Base-by-base conservation (phyloP, 2,113 vertebrate genomes). In the Syngnathus typhle region DNA sequence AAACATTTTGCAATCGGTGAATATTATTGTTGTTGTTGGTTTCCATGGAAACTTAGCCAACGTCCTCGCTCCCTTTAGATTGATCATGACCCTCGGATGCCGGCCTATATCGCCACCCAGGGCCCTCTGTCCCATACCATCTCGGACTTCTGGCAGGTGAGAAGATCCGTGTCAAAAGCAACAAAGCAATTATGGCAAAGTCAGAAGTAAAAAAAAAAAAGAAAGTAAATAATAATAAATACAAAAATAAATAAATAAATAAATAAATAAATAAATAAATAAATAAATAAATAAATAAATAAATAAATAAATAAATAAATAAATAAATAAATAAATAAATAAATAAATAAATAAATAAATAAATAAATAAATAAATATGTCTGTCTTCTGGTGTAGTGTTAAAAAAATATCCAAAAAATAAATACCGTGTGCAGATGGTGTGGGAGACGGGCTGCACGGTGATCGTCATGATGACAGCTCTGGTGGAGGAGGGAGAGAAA, bases 71-170 rank as follows among this genome's bases (percentile, higher is more conserved):
- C 7, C 9, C 23, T 49, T 37, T 65, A 99, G 97, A 97, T 98
- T 0, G 97, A 99, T 72, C 97, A 99, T 0, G 97, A 99, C 77
- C 97, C 97, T 1, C 91, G 96, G 83, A 98, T 98, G 95, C 96
- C 96, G 0, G 95, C 96, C 0, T 99, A 99, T 87, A 98, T 99
- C 11, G 96, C 96, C 79, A 98, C 97, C 0, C 97, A 99, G 82
- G 96, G 97, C 1, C 96, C 97, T 0, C 89, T 98, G 76, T 95
- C 97, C 3, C 96, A 98, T 81, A 99, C 96, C 74, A 98, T 99
- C 16, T 92, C 97, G 4, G 96, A 99, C 89, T 99, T 99, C 92
- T 99, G 97, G 97, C 97, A 99, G 94, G 97, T 96, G 21, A 11
- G 21, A n/a, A n/a, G n/a, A 56, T 6, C 54, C 11, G 13, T 3